A percentile compares a stretch with the other conserved stretches of the same genome.
Evolutionary conservation across 2,888 invertebrate genomes (phyloP).

Genomic region (Molanna angustata): DNA sequence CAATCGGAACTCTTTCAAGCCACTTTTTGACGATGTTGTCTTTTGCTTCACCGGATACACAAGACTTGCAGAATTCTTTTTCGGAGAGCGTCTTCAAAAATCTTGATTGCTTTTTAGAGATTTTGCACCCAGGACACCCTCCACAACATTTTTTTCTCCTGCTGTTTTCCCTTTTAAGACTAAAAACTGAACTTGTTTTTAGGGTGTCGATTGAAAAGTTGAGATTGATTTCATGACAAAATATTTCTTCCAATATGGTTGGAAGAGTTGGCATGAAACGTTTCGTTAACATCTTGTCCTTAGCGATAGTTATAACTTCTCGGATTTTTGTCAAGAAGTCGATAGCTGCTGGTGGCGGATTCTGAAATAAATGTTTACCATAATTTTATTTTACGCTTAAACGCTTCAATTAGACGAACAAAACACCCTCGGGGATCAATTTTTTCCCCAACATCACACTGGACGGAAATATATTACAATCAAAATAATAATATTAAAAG

Average conservation of each 20-base stretch:
- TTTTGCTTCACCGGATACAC: slow-evolving; percentile 64
- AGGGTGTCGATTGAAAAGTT: slow-evolving; percentile 39
- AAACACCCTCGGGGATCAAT: no score
- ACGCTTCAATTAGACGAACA: no score
- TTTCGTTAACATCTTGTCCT: slow-evolving; percentile 82
- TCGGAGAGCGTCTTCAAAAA: slow-evolving; percentile 43
- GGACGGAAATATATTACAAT: no score
- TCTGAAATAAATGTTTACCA: slow-evolving; percentile 64
- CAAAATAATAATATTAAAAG: no score
- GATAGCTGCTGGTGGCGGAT: slow-evolving; percentile 86
- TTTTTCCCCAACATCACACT: no score
- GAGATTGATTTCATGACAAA: slow-evolving; percentile 45
- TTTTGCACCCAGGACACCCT: slow-evolving; percentile 68
- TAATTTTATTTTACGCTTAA: no score
- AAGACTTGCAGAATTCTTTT: slow-evolving; percentile 56
- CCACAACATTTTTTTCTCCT: slow-evolving; percentile 56
- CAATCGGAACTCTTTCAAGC: slow-evolving; percentile 67
- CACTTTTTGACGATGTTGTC: slow-evolving; percentile 74
- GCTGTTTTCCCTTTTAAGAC: slow-evolving; percentile 61
- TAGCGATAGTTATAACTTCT: slow-evolving; percentile 85
- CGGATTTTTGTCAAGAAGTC: slow-evolving; percentile 87
- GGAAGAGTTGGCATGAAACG: slow-evolving; percentile 73
- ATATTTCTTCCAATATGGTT: slow-evolving; percentile 78
- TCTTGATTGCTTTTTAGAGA: slow-evolving; percentile 38
- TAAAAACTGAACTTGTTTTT: slow-evolving; percentile 52